These are phyloP conservation scores for Cichlasoma orientale DNA, from an alignment of 2,797 vertebrate species.

Conservation along the genomic window DNA sequence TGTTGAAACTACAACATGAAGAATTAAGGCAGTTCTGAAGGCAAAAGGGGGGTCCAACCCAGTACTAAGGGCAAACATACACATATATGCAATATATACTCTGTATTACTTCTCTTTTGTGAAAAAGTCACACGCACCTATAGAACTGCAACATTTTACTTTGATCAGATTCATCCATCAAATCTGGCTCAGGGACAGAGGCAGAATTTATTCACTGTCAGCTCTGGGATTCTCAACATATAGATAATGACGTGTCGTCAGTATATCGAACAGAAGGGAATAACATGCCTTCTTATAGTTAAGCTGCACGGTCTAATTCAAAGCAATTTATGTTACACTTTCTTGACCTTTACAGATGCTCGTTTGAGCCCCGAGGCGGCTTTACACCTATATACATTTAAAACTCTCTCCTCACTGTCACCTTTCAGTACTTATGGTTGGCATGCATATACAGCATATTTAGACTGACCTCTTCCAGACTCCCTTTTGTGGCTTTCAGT, in stretches of 20 bases:
- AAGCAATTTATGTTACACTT: neutral
- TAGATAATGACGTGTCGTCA: neutral
- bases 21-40: neutral
- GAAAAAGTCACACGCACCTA: neutral
- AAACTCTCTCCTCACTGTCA: slow-evolving; percentile 2
- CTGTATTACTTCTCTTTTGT: neutral
- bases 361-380: neutral
- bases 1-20: neutral
- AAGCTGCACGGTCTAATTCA: neutral
- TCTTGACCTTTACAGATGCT: slow-evolving; percentile 32
- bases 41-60: neutral
- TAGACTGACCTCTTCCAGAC: neutral
- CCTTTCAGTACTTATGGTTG: neutral
- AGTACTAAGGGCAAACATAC: neutral
- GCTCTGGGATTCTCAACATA: neutral
- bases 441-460: neutral
- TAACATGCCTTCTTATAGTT: neutral
- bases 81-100: neutral
- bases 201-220: neutral
- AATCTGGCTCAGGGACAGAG: neutral
- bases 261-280: neutral
- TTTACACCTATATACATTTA: slow-evolving; percentile 17
- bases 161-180: neutral
- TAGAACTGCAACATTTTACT: neutral
- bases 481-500: too few relatives aligned